Base-by-base conservation (phyloP, 1,140 invertebrate genomes). In the Diploscapter pachys region DNA sequence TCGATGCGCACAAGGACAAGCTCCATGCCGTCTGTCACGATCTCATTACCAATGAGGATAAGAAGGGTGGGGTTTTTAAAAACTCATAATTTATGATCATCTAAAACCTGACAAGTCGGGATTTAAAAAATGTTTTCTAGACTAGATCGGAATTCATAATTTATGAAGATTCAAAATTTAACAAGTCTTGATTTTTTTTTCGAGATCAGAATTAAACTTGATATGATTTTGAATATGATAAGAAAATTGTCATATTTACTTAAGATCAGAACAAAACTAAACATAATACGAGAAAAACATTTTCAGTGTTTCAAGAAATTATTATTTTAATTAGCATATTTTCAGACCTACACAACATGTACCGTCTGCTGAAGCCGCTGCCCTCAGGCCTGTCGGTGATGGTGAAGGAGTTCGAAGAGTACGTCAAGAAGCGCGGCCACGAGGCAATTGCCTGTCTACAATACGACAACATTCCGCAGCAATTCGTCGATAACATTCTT, bases 401-500 rank as follows among this genome's bases (percentile, higher is more conserved):
- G 31, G 90, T 96, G 74, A 89, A 92, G 76, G 92, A 93, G 76
- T 90, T 97, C 61, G 91, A 95, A 79, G 90, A 91, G 76, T 94
- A 98, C 86, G 93, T 96, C 50, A 93, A 91, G 80, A 88, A 90
- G 61, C 90, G 90, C 80, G 92, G 92, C 4, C 85, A 93, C 55
- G 87, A 90, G 71, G 87, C 88, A 49, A 64, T 13, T 31, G 63
- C 6, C 73, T 4, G 59, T 90, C 5, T 90, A 90, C 5, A 90
- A 90, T 79, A 91, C 4, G 93, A 95, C 74, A 80, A 88, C 86
- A 79, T 88, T 52, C 86, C 87, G 5, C 78, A 81, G 13, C 81
- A 86, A 82, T 98, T 98, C 88, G 95, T 99, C 8, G 93, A 96
- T 85, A 92, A 91, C 80, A 92, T 98, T 89, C 87, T 76, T 2